Evolutionary conservation across 1,140 invertebrate genomes (phyloP).

Genomic region (Periplaneta americana): DNA sequence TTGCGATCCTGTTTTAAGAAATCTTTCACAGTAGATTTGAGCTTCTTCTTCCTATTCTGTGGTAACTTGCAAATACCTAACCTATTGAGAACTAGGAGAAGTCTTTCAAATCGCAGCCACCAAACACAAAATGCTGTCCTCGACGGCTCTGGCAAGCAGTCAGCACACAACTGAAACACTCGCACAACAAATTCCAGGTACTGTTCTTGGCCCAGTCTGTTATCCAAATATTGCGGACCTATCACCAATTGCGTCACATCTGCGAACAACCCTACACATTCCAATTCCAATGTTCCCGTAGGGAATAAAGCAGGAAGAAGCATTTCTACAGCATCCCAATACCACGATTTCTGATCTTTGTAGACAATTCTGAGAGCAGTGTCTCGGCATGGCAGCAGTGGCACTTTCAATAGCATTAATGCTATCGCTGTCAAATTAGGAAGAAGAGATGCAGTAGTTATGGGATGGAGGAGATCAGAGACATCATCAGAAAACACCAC

Average conservation of each 20-base stretch:
- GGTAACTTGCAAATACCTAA: constrained; percentile 36
- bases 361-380: constrained; percentile 36
- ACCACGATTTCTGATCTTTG: constrained; percentile 43
- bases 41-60: constrained; percentile 37
- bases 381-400: constrained; percentile 46
- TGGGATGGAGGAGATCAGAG: constrained; percentile 54
- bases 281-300: neutral
- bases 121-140: constrained; percentile 46
- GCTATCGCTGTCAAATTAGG: constrained; percentile 46
- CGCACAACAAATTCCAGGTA: constrained; percentile 45
- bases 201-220: constrained; percentile 49
- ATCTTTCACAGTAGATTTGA: constrained; percentile 46
- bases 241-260: constrained; percentile 13
- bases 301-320: constrained; percentile 34
- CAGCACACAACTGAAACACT: constrained; percentile 36
- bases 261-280: neutral
- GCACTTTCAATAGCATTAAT: constrained; percentile 50
- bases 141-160: constrained; percentile 30
- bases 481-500: constrained; percentile 56
- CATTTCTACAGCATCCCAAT: constrained; percentile 44
- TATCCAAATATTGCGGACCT: constrained; percentile 51
- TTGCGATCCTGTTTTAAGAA: constrained; percentile 47
- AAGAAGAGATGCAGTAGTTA: constrained; percentile 44
- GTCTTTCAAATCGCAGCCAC: constrained; percentile 53
- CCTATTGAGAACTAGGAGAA: constrained; percentile 44